Conservation (phyloP, 2,113 vertebrate species). For the Alethe castanea region DNA sequence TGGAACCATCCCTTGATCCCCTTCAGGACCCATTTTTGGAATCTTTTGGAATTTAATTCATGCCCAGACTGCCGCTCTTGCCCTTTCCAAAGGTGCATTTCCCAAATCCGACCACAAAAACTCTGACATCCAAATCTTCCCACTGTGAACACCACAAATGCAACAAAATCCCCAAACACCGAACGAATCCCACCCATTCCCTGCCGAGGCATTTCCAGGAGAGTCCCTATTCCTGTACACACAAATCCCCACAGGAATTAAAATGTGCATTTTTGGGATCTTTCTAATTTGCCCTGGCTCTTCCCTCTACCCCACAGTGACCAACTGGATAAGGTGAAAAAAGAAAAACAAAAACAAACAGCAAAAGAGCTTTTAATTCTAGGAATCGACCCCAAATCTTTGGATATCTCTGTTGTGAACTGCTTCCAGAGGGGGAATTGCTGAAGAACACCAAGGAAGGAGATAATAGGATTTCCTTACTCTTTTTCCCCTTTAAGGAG, state of each 20-base stretch:
- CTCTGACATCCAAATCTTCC: fast-evolving
- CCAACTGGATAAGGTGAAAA: not conserved
- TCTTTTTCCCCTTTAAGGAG: not conserved
- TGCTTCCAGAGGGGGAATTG: not conserved
- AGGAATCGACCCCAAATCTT: not conserved
- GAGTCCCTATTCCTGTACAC: not conserved
- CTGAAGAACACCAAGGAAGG: fast-evolving
- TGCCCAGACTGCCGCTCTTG: not conserved
- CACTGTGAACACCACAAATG: not conserved
- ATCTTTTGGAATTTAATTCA: fast-evolving
- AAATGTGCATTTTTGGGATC: not conserved
- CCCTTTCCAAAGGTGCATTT: not conserved
- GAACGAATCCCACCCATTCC: not conserved
- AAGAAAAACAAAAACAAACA: not conserved
- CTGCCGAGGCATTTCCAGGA: not conserved
- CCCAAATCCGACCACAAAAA: not conserved
- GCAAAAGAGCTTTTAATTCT: not conserved
- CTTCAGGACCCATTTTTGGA: not conserved
- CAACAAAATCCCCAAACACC: not conserved
- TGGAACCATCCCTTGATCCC: not conserved
- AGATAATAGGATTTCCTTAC: not conserved
- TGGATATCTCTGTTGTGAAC: not conserved
- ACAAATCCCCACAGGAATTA: not conserved
- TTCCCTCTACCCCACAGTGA: not conserved
- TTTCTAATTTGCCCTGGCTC: not conserved